Evolutionary conservation across 53 echinoderm and acorn worm genomes (phyloP).

Genomic region (Pentamera pediparva): DNA sequence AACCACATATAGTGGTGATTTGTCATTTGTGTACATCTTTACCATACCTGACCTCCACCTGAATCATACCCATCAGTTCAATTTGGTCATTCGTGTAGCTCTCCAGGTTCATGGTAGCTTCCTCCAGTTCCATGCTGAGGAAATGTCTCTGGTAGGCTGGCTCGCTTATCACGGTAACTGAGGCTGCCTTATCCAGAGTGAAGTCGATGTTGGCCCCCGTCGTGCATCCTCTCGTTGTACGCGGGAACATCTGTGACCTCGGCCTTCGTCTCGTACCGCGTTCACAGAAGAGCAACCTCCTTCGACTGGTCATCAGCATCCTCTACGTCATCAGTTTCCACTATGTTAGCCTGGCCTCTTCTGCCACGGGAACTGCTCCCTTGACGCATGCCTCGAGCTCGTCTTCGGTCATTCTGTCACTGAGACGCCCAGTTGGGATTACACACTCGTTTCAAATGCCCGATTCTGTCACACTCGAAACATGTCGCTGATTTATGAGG

Average conservation of each 20-base stretch:
- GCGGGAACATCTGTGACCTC: neutral
- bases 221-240: neutral
- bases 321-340: neutral
- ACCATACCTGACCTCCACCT: conserved; percentile 30
- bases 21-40: neutral
- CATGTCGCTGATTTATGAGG: conserved; percentile 27
- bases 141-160: conserved; percentile 21
- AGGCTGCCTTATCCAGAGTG: conserved; percentile 42
- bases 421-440: neutral
- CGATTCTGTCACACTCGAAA: conserved; percentile 6
- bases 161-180: conserved; percentile 40
- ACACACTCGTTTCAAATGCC: conserved; percentile 33
- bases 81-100: conserved; percentile 3
- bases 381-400: neutral
- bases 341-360: neutral
- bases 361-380: neutral
- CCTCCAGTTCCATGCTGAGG: neutral
- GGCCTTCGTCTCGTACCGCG: neutral
- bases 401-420: neutral
- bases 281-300: neutral
- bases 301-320: neutral
- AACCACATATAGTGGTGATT: neutral
- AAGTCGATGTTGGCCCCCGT: conserved; percentile 10
- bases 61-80: conserved; percentile 30
- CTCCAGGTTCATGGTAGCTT: conserved; percentile 7